A percentile compares a stretch with the other conserved stretches of the same genome.
These are phyloP conservation scores for Tetragonula carbonaria DNA, from an alignment of 2,888 invertebrate species.

Conservation along the genomic window DNA sequence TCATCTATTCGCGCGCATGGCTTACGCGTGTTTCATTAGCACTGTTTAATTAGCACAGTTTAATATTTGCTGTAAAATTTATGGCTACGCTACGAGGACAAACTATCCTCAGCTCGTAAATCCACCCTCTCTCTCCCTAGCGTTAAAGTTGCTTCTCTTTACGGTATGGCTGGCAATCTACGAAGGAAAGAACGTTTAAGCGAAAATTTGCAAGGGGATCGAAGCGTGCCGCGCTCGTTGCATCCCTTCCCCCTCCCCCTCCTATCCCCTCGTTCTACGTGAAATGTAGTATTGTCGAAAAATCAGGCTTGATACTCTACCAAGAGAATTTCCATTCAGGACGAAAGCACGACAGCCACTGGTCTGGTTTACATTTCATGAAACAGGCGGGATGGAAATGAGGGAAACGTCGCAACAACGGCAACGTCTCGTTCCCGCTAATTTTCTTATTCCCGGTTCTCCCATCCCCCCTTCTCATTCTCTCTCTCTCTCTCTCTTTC, in stretches of 20 bases:
- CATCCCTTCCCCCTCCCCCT: neutral
- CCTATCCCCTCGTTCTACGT: neutral
- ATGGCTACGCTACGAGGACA: neutral
- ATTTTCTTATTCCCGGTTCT: constrained; percentile 10
- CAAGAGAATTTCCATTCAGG: constrained; percentile 5
- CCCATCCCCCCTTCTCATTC: no score
- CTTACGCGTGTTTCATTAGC: neutral
- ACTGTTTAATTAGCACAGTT: neutral
- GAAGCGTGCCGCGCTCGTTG: neutral
- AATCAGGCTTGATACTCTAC: neutral
- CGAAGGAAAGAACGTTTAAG: neutral
- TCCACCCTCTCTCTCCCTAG: neutral
- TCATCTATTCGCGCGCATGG: neutral
- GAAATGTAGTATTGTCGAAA: neutral
- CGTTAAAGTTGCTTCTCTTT: constrained; percentile 19
- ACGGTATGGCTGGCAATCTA: neutral
- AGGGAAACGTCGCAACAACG: constrained; percentile 19
- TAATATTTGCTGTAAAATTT: constrained; percentile 19
- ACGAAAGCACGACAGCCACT: neutral
- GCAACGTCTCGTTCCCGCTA: constrained; percentile 18
- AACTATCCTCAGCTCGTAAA: constrained; percentile 29
- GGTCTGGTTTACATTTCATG: constrained; percentile 4
- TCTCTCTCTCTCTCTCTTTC: neutral
- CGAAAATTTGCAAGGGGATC: constrained; percentile 18
- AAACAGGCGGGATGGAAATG: constrained; percentile 8